Base-by-base conservation (phyloP, 1,140 invertebrate genomes). In the Ceratosolen fusciceps region DNA sequence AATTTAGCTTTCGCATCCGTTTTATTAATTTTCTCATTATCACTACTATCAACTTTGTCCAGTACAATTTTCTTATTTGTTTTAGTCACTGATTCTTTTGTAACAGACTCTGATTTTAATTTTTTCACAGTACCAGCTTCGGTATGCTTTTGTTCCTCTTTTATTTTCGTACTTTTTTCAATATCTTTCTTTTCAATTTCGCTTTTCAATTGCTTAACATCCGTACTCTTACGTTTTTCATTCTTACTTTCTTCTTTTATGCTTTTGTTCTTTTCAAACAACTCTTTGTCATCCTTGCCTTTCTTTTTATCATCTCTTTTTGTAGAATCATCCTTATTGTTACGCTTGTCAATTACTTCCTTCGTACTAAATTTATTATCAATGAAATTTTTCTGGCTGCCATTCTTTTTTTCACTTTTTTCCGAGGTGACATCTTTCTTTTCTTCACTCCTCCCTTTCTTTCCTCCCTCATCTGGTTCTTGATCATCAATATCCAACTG, bases 271-370 rank as follows among this genome's bases (percentile, higher is more conserved):
- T 56, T 49, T 16, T 67, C 37, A 26, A 79, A 73, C 19, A 68
- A 9, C 14, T 82, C 26, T 60, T 85, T 81, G 26, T 80, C 79
- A 37, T 58, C 47, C 60, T 79, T 77, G 49, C 24, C 12, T 74
- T 77, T 71, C 73, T 16, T 77, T 79, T 67, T 43, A 39, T 70
- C 49, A 10, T 71, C 54, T 29, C 54, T 80, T 37, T 80, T 74
- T 0, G 8, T 14, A 14, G 49, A 26, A 14, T 72, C 73, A 43
- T 76, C 56, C 7, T 62, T 74, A 56, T 8, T 29, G n/a, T 65
- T 21, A 14, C 16, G 8, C 58, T 77, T 74, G 24, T 68, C 19
- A 34, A 39, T 81, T 34, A 65, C 43, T 19, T 74, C 52, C 31
- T 37, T 74, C 39, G 58, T 8, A n/a, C 29, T 31, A 52, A n/a